A percentile compares a stretch with the other conserved stretches of the same genome.
Conservation (phyloP, 2,888 invertebrate genomes). For the Rotaria sp. region DNA sequence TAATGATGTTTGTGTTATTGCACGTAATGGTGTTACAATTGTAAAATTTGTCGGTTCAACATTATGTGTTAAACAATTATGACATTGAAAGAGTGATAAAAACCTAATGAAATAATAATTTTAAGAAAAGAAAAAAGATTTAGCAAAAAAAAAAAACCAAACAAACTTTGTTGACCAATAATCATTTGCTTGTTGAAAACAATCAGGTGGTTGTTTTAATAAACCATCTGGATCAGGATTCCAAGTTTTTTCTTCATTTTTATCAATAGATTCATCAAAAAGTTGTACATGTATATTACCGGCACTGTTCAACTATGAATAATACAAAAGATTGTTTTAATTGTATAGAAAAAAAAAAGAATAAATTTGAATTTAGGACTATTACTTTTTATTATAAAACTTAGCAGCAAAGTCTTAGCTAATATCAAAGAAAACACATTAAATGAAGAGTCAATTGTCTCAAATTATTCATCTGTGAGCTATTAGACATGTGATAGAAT, state of each 20-base stretch:
- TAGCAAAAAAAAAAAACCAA: not conserved
- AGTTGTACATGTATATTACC: slow-evolving; percentile 22
- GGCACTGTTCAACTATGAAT: not conserved
- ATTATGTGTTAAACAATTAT: not conserved
- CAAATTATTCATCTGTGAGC: no score
- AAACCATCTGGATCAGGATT: slow-evolving; percentile 10
- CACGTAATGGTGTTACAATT: not conserved
- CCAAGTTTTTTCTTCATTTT: slow-evolving; percentile 19
- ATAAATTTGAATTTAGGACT: no score
- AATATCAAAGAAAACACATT: no score
- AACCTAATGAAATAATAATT: not conserved
- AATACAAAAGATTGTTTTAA: not conserved
- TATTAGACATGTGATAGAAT: no score
- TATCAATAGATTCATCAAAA: not conserved
- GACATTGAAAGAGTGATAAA: not conserved
- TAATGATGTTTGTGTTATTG: not conserved
- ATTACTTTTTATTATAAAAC: no score
- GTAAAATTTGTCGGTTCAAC: slow-evolving; percentile 16
- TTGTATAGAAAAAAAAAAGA: no score
- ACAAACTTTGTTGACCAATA: slow-evolving; percentile 1
- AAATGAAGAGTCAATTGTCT: no score
- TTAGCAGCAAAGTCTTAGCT: no score
- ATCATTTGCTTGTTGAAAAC: not conserved
- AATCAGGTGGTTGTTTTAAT: not conserved
- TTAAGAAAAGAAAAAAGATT: not conserved